Percentiles rank a stretch among this genome's conserved stretches.
Evolutionary conservation across 2,888 invertebrate genomes (phyloP).

Genomic region (Archips xylosteana): DNA sequence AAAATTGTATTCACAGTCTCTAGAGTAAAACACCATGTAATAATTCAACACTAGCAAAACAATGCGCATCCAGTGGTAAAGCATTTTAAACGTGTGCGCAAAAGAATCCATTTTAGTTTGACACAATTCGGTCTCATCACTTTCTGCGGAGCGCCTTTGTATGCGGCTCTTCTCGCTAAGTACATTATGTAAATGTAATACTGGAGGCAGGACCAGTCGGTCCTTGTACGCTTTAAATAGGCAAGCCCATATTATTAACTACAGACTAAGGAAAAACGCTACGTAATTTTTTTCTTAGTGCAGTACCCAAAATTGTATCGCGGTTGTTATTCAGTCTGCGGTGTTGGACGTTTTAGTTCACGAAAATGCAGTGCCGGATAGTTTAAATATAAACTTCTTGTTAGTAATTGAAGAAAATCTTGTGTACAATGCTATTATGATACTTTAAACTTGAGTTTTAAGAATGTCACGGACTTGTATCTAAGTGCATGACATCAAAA

Average conservation of each 20-base stretch:
- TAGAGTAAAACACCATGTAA: slow-evolving; percentile 59
- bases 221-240: slow-evolving; percentile 65
- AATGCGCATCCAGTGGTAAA: slow-evolving; percentile 53
- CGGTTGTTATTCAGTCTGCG: slow-evolving; percentile 47
- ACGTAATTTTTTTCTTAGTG: slow-evolving; percentile 37
- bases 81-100: slow-evolving; percentile 53
- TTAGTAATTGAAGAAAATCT: neutral
- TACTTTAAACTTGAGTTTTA: neutral
- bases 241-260: slow-evolving; percentile 71
- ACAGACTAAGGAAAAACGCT: slow-evolving; percentile 50
- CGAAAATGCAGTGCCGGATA: slow-evolving; percentile 3
- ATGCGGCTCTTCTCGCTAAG: slow-evolving; percentile 74
- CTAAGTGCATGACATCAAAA: no score
- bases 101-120: slow-evolving; percentile 70
- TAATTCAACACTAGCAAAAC: slow-evolving; percentile 66
- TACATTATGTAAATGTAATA: slow-evolving; percentile 82
- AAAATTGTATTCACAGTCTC: slow-evolving; percentile 52
- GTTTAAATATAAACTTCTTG: slow-evolving; percentile 6
- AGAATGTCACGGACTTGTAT: no score
- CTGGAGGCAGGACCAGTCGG: slow-evolving; percentile 70
- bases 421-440: neutral
- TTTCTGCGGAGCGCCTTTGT: slow-evolving; percentile 72
- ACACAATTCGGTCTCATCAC: slow-evolving; percentile 63
- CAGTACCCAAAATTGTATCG: slow-evolving; percentile 39
- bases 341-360: slow-evolving; percentile 31